Percentiles rank a stretch among this genome's conserved stretches.
These are phyloP conservation scores for Macrotus californicus DNA, from an alignment of 2,113 vertebrate genomes.

Conservation along the genomic window DNA sequence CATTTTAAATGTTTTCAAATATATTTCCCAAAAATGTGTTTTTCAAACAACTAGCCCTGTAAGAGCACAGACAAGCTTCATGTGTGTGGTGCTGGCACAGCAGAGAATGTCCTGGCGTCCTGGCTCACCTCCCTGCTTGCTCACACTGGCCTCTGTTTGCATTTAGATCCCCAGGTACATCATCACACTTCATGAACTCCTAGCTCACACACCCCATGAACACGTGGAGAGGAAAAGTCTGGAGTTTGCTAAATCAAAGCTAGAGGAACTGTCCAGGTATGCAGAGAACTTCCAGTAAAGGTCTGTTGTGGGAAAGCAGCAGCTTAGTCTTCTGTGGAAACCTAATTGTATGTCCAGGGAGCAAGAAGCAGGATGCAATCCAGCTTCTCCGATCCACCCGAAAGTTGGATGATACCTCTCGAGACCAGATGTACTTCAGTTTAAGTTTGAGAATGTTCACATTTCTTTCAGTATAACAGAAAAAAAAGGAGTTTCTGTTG, in stretches of 20 bases:
- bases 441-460: not conserved
- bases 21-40: not conserved
- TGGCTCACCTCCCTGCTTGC: not conserved
- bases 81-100: not conserved
- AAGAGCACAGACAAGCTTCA: not conserved
- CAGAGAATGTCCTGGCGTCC: not conserved
- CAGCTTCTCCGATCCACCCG: not conserved
- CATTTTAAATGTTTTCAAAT: not conserved
- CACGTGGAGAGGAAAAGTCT: slow-evolving; percentile 97
- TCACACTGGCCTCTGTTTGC: slow-evolving; percentile 38
- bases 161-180: slow-evolving; percentile 97
- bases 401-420: not conserved
- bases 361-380: not conserved
- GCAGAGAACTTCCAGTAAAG: not conserved
- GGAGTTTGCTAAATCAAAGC: slow-evolving; percentile 97
- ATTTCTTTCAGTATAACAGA: not conserved
- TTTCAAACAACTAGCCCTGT: not conserved
- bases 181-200: slow-evolving; percentile 96
- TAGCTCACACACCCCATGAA: slow-evolving; percentile 97
- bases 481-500: not conserved
- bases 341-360: not conserved
- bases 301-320: not conserved
- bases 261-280: slow-evolving; percentile 96
- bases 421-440: not conserved
- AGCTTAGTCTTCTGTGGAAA: not conserved